Evolutionary conservation across 2,888 invertebrate species (phyloP).

Genomic region (Taphrorychus bicolor): DNA sequence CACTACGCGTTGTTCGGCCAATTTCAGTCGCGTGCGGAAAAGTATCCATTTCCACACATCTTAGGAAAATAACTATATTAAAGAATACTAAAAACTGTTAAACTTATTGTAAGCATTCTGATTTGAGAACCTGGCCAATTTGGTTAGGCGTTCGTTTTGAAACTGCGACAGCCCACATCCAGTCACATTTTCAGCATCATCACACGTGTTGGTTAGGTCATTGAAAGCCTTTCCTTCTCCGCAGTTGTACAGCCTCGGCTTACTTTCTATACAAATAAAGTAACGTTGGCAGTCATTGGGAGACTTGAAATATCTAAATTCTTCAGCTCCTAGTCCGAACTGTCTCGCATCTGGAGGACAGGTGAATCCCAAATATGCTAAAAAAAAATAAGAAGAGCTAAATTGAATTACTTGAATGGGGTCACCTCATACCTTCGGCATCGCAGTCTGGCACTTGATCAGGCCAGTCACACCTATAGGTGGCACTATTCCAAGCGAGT

Average conservation of each 20-base stretch:
- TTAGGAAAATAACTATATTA: too few species aligned
- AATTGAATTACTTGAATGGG: neutral
- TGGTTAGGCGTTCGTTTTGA: constrained; percentile 33
- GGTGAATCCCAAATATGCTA: constrained; percentile 79
- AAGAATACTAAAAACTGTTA: too few species aligned
- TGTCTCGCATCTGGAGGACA: constrained; percentile 71
- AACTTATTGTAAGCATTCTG: constrained; percentile 34
- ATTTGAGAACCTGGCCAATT: constrained; percentile 33
- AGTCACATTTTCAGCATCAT: constrained; percentile 78
- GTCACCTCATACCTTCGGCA: constrained; percentile 69
- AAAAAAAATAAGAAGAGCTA: constrained; percentile 1
- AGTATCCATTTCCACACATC: too few species aligned
- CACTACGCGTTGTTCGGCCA: too few species aligned
- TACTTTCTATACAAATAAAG: constrained; percentile 77
- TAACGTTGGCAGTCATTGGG: constrained; percentile 77
- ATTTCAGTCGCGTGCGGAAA: too few species aligned
- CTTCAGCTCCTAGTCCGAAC: constrained; percentile 59
- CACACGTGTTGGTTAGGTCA: constrained; percentile 73
- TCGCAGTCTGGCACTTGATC: constrained; percentile 83
- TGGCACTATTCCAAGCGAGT: constrained; percentile 68
- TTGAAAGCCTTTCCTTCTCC: constrained; percentile 81
- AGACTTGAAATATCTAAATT: constrained; percentile 63
- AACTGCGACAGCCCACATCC: constrained; percentile 65
- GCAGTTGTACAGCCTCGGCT: constrained; percentile 78
- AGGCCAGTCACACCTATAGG: constrained; percentile 87